Conservation (phyloP, 2,888 invertebrate genomes). For the Yponomeuta plumbellus region DNA sequence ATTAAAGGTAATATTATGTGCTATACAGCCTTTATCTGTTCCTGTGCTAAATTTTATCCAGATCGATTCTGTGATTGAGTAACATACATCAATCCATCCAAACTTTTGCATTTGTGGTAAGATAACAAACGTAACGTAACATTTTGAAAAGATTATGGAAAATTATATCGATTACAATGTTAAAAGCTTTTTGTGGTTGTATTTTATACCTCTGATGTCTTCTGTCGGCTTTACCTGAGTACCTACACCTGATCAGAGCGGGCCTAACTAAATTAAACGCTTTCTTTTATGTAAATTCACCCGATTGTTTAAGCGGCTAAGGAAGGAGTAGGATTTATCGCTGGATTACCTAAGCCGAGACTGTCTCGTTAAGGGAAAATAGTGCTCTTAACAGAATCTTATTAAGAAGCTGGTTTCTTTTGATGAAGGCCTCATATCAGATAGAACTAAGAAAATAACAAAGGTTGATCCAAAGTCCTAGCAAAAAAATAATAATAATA, state of each 20-base stretch:
- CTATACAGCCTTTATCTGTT: no score
- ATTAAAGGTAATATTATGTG: no score
- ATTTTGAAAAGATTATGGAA: no score
- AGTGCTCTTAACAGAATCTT: neutral
- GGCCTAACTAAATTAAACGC: constrained; percentile 66
- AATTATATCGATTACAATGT: no score
- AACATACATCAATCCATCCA: no score
- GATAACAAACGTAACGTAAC: no score
- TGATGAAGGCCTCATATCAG: neutral
- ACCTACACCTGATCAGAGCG: constrained; percentile 20
- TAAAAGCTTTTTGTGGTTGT: neutral
- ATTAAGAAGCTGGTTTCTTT: neutral
- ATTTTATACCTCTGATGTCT: neutral
- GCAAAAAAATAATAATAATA: no score
- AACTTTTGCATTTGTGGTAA: no score
- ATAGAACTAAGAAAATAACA: neutral
- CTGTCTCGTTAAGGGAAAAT: constrained; percentile 25
- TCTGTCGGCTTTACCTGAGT: neutral
- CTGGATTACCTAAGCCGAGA: constrained; percentile 32
- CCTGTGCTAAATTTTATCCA: no score
- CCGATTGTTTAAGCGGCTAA: constrained; percentile 54
- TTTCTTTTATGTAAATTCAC: constrained; percentile 69
- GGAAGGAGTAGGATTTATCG: constrained; percentile 43
- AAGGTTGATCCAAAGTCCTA: no score
- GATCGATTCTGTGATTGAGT: no score